These are phyloP conservation scores for Peromyscus californicus DNA, from an alignment of 2,113 vertebrate genomes.

Conservation along the genomic window DNA sequence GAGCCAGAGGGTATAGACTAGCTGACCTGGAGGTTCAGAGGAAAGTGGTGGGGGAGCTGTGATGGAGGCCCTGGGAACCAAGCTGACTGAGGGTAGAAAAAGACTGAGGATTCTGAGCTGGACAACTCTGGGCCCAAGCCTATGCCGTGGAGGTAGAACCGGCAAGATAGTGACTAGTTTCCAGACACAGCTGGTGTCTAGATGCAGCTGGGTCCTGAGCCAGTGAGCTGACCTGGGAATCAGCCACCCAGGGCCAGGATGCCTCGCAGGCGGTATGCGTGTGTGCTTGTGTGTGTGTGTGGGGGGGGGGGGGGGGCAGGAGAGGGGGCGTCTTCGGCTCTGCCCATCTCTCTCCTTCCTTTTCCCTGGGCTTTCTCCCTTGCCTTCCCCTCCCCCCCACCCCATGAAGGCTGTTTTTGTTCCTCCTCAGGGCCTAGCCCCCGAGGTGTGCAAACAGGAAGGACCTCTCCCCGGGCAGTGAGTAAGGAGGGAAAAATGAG, in stretches of 20 bases:
- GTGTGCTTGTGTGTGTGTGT: background rate
- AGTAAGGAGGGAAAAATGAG: conserved; percentile 85
- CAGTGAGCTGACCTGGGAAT: conserved; percentile 16
- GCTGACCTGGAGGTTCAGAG: background rate
- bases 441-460: conserved; percentile 86
- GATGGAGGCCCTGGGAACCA: background rate
- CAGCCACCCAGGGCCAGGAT: background rate
- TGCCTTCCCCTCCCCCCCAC: background rate
- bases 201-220: background rate
- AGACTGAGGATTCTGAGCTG: background rate
- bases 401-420: conserved; percentile 83
- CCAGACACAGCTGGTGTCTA: conserved; percentile 12
- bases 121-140: background rate
- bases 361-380: conserved; percentile 8
- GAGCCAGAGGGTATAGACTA: background rate
- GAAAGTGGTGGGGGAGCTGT: background rate
- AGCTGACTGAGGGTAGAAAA: background rate
- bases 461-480: conserved; percentile 80
- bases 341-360: conserved; percentile 14
- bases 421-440: conserved; percentile 77
- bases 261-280: background rate
- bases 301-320: no score
- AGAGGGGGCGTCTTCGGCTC: background rate
- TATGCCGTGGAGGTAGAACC: background rate
- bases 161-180: background rate